A percentile compares a stretch with the other conserved stretches of the same genome.
phyloP scores from a whole-genome alignment of 1,140 invertebrate species.

The Conopomorpha cramerella region DNA sequence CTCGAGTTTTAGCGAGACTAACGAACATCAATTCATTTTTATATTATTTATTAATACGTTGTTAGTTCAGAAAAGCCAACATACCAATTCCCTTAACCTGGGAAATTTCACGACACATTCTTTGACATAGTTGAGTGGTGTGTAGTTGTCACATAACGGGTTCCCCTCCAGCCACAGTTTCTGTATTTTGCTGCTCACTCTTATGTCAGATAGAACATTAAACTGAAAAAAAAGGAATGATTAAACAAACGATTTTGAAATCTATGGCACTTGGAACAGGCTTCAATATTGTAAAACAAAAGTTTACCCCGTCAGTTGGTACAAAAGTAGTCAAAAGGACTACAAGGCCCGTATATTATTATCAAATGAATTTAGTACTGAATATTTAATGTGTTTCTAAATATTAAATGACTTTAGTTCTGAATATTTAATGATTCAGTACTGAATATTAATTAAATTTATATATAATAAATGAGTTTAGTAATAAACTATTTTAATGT shows the following conservation, averaged over 20 bases:
- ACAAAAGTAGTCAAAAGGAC: too few relatives aligned
- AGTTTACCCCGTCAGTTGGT: too few relatives aligned
- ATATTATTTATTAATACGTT: background rate
- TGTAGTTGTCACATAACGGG: constrained; percentile 30
- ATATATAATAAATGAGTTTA: too few relatives aligned
- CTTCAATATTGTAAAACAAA: too few relatives aligned
- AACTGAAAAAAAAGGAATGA: constrained; percentile 19
- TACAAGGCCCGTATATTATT: too few relatives aligned
- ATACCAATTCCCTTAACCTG: constrained; percentile 28
- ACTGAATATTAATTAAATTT: too few relatives aligned
- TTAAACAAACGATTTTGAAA: constrained; percentile 1
- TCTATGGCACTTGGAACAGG: too few relatives aligned
- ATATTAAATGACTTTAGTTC: too few relatives aligned
- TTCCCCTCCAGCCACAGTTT: constrained; percentile 42
- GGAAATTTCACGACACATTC: constrained; percentile 32
- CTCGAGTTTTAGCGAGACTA: background rate
- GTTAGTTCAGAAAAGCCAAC: background rate
- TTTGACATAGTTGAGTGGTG: constrained; percentile 25
- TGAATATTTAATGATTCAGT: too few relatives aligned
- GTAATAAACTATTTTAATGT: too few relatives aligned
- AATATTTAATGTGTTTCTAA: too few relatives aligned
- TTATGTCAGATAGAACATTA: constrained; percentile 22
- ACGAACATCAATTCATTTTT: background rate
- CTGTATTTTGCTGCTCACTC: constrained; percentile 42
- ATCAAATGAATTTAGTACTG: too few relatives aligned